Base-by-base conservation (phyloP, 2,113 vertebrate genomes). In the Percina caprodes region DNA sequence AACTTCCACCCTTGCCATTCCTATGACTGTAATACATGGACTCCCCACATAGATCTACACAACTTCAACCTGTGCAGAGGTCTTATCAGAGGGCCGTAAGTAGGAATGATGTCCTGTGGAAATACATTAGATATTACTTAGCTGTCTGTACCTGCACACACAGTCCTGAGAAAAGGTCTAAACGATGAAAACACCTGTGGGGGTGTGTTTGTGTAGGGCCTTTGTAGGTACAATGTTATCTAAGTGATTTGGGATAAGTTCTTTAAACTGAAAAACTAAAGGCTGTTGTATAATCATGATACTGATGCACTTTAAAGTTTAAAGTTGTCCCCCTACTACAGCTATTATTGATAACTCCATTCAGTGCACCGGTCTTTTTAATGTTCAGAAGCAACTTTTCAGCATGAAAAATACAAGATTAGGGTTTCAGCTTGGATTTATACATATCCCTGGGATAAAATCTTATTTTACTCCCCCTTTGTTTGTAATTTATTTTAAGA, bases 401-500 rank as follows among this genome's bases (percentile, higher is more conserved):
- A 59, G 24, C 24, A 30, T 8, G 56, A 59, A 49, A 67, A 18
- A 5, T 30, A 33, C 24, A 30, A 19, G 9, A 51, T 6, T 7
- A 51, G 3, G 4, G 42, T 21, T 35, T 49, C 23, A 18, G 46
- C 48, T 58, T 56, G 5, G 52, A 74, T 49, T 52, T 15, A 55
- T 33, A 24, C 18, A 51, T 54, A 55, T 69, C 48, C 63, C n/a
- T 45, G 14, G 15, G 16, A 14, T 68, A 35, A 74, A 48, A 49
- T 74, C 49, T 30, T 16, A 42, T 45, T 52, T 71, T 23, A 12
- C 23, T 66, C 23, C 39, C 19, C 67, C 62, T 67, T 69, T 61
- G 35, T 63, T 61, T 60, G 46, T 60, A n/a, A 69, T 77, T 39
- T 18, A 45, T 42, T 69, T 80, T 54, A 23, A 59, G 24, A 68